A percentile compares a stretch with the other conserved stretches of the same genome.
These are phyloP conservation scores for Copidosoma aretas DNA, from an alignment of 2,888 invertebrate species.

Conservation along the genomic window DNA sequence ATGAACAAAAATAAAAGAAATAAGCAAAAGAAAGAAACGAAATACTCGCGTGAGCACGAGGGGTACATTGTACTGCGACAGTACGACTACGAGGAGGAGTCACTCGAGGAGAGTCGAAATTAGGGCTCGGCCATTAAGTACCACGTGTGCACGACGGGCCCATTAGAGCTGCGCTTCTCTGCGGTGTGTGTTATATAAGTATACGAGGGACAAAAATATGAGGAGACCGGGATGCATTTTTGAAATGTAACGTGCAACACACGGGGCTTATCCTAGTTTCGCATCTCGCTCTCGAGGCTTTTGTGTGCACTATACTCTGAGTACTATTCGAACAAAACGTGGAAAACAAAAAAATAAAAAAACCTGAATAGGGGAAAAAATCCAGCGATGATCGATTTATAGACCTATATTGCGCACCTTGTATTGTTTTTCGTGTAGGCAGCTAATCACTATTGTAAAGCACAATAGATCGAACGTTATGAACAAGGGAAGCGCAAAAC, in stretches of 20 bases:
- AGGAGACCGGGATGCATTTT: constrained; percentile 32
- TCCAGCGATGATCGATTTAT: too few species aligned
- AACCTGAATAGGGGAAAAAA: too few species aligned
- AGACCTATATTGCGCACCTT: too few species aligned
- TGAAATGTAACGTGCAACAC: constrained; percentile 14
- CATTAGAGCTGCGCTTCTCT: too few species aligned
- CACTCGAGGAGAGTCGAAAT: constrained; percentile 20
- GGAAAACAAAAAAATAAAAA: too few species aligned
- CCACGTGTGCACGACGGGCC: background rate
- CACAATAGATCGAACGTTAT: too few species aligned
- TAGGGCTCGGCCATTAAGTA: constrained; percentile 17
- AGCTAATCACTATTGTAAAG: too few species aligned
- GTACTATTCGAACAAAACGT: too few species aligned
- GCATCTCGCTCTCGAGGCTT: constrained; percentile 10
- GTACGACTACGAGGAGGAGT: background rate
- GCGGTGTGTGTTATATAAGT: too few species aligned
- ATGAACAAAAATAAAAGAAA: constrained; percentile 31
- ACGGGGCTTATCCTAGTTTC: constrained; percentile 14
- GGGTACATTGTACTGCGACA: background rate
- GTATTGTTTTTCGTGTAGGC: too few species aligned
- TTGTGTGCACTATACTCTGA: background rate
- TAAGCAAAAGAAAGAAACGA: constrained; percentile 10
- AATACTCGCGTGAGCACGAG: background rate
- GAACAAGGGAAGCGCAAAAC: too few species aligned
- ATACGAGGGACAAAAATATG: too few species aligned